Evolutionary conservation across 2,113 vertebrate species (phyloP).

Genomic region (Prolemur simus): DNA sequence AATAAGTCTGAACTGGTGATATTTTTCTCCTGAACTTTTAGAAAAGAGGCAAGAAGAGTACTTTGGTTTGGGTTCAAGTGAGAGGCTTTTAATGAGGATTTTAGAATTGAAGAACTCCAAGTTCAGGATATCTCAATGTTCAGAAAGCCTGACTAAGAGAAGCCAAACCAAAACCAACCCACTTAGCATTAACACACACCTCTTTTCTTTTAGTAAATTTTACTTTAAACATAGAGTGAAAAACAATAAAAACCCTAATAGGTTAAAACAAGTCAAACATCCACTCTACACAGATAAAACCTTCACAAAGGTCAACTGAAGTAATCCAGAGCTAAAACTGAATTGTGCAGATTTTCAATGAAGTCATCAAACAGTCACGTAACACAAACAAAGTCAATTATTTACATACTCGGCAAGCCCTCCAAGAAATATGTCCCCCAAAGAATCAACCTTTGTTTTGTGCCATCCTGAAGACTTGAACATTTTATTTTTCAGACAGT

Average conservation of each 20-base stretch:
- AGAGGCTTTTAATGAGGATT: conserved; percentile 13
- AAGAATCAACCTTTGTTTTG: too few species aligned
- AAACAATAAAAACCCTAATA: not conserved
- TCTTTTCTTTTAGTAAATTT: conserved; percentile 38
- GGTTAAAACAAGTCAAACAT: conserved; percentile 52
- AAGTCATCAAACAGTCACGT: too few species aligned
- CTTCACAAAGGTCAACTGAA: conserved; percentile 74
- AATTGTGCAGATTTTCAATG: too few species aligned
- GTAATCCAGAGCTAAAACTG: too few species aligned
- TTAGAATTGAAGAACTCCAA: not conserved
- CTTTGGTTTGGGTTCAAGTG: conserved; percentile 54
- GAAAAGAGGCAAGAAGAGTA: too few species aligned
- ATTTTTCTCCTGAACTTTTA: too few species aligned
- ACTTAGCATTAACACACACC: not conserved
- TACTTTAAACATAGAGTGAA: conserved; percentile 37
- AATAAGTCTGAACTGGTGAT: too few species aligned
- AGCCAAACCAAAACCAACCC: conserved; percentile 11
- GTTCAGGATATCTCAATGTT: not conserved
- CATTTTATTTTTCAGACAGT: too few species aligned
- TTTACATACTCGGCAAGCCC: too few species aligned
- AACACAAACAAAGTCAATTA: too few species aligned
- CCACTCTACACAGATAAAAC: conserved; percentile 71
- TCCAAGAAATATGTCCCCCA: too few species aligned
- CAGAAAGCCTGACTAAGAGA: conserved; percentile 17
- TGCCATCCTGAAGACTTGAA: too few species aligned